Percentiles rank a stretch among this genome's conserved stretches.
Evolutionary conservation across 1,140 invertebrate species (phyloP).

Genomic region (Microplitis demolitor): DNA sequence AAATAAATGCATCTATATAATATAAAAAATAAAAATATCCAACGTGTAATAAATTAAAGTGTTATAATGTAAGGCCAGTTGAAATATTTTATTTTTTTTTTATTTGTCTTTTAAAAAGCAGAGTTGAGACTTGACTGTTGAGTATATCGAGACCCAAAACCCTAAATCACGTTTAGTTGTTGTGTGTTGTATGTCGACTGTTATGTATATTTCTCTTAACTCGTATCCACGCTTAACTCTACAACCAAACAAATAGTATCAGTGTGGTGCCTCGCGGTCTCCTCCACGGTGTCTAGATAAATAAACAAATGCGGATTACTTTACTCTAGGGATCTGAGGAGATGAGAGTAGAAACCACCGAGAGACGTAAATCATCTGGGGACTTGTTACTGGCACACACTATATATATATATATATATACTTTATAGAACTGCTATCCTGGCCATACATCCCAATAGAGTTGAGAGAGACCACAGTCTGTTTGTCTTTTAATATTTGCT

Average conservation of each 20-base stretch:
- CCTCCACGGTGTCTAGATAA: constrained; percentile 51
- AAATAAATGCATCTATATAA: too few species aligned
- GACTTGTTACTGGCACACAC: constrained; percentile 52
- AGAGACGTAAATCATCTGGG: constrained; percentile 55
- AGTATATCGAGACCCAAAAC: constrained; percentile 57
- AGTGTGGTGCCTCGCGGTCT: constrained; percentile 39
- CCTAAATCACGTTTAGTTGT: constrained; percentile 53
- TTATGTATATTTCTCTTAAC: not conserved
- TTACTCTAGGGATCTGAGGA: constrained; percentile 41
- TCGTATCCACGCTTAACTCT: too few species aligned
- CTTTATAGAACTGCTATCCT: too few species aligned
- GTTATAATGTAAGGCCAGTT: too few species aligned
- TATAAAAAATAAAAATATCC: too few species aligned
- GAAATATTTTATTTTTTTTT: too few species aligned
- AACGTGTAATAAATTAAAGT: too few species aligned
- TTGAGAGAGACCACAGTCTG: not conserved
- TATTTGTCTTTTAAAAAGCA: constrained; percentile 53
- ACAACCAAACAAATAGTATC: too few species aligned
- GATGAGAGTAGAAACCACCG: too few species aligned
- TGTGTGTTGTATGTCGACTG: too few species aligned
- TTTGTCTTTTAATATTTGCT: constrained; percentile 25
- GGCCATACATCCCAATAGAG: constrained; percentile 7
- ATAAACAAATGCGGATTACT: constrained; percentile 63
- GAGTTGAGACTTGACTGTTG: constrained; percentile 49
- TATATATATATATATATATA: too few species aligned